phyloP scores from a whole-genome alignment of 2,113 vertebrate species.

The Syngnathus scovelli region DNA sequence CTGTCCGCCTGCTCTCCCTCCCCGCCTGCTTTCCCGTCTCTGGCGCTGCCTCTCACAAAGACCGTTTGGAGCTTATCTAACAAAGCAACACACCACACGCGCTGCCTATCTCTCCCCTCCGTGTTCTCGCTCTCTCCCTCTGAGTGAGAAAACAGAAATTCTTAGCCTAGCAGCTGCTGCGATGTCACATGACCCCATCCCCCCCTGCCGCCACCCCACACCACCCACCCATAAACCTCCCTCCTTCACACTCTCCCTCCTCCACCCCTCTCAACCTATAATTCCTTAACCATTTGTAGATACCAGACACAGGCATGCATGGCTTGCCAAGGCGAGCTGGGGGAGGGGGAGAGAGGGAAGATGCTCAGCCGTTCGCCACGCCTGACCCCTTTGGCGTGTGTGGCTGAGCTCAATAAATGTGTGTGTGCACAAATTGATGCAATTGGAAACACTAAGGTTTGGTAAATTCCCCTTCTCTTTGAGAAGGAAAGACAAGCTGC shows the following conservation, averaged over 20 bases:
- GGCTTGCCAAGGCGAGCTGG: conserved; percentile 50
- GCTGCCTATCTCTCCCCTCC: conserved; percentile 60
- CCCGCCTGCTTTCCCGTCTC: conserved; percentile 47
- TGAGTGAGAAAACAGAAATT: conserved; percentile 70
- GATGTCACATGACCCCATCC: conserved; percentile 57
- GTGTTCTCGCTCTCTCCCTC: conserved; percentile 48
- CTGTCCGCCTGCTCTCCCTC: conserved; percentile 36
- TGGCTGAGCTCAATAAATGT: background rate
- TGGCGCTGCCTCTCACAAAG: conserved; percentile 52
- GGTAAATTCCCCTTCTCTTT: conserved; percentile 35
- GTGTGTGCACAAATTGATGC: conserved; percentile 14
- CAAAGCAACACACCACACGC: conserved; percentile 71
- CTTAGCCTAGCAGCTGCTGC: conserved; percentile 75
- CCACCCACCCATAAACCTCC: background rate
- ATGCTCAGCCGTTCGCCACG: conserved; percentile 53
- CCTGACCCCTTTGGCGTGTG: conserved; percentile 58
- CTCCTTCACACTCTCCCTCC: conserved; percentile 32
- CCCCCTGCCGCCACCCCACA: background rate
- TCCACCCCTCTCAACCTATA: conserved; percentile 64
- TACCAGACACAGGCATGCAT: conserved; percentile 65
- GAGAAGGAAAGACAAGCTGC: conserved; percentile 50
- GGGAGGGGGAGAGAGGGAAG: conserved; percentile 32
- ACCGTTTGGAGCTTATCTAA: conserved; percentile 73
- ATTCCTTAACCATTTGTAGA: conserved; percentile 66
- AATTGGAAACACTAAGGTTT: conserved; percentile 5